phyloP scores from a whole-genome alignment of 2,797 vertebrate species.

The Falco naumanni region DNA sequence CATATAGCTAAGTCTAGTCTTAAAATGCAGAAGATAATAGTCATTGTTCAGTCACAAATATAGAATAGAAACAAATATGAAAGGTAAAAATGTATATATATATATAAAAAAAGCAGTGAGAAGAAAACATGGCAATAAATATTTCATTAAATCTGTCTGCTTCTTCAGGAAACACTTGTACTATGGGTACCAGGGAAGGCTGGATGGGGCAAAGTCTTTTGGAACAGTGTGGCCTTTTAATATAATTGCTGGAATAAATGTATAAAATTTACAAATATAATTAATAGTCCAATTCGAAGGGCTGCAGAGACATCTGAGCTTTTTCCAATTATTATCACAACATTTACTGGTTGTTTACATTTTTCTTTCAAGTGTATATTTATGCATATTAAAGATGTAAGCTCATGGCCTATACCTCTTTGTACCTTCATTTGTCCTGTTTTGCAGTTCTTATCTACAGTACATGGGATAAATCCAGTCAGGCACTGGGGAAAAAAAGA shows the following conservation, averaged over 20 bases:
- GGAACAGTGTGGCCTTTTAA: background rate
- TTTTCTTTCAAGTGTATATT: background rate
- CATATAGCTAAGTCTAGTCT: background rate
- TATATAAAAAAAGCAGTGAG: background rate
- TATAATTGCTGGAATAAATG: background rate
- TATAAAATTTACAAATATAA: background rate
- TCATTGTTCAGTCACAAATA: background rate
- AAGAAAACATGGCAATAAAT: background rate
- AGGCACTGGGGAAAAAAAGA: background rate
- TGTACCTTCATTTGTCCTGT: background rate
- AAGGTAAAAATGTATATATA: background rate
- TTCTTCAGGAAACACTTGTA: background rate
- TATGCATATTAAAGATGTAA: background rate
- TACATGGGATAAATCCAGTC: background rate
- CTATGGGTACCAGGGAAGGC: background rate
- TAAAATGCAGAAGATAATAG: background rate
- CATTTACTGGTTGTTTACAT: background rate
- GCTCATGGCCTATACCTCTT: background rate
- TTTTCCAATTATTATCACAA: background rate
- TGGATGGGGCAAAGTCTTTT: background rate
- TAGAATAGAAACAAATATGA: background rate
- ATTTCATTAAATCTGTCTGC: background rate
- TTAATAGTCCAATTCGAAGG: background rate
- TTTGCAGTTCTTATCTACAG: background rate
- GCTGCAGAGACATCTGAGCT: background rate